Percentiles rank a stretch among this genome's conserved stretches.
These are phyloP conservation scores for Gymnobelideus leadbeateri DNA, from an alignment of 2,113 vertebrate genomes.

Conservation along the genomic window DNA sequence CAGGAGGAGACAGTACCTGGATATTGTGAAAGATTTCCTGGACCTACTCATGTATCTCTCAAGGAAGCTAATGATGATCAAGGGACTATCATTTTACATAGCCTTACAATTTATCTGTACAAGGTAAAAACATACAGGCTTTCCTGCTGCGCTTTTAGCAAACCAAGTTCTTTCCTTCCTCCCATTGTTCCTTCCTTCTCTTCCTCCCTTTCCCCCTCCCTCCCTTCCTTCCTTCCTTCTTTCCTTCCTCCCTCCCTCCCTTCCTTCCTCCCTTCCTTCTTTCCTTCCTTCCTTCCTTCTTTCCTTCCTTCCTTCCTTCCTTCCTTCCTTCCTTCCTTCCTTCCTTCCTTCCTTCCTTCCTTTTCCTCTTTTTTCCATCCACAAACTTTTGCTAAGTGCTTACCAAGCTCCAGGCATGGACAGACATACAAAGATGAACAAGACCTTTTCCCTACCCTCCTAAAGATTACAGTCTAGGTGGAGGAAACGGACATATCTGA, in stretches of 20 bases:
- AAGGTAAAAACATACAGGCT: not conserved
- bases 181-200: too few species aligned
- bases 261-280: too few species aligned
- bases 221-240: not conserved
- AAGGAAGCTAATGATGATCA: not conserved
- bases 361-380: not conserved
- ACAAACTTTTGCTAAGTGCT: not conserved
- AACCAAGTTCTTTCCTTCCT: not conserved
- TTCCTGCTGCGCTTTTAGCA: not conserved
- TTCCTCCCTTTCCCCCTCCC: not conserved
- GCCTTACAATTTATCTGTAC: not conserved
- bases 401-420: not conserved
- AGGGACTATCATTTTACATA: not conserved
- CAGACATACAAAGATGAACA: not conserved
- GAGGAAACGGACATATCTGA: not conserved
- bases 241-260: conserved; percentile 37
- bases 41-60: conserved; percentile 15
- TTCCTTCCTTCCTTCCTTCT: not conserved
- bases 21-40: not conserved
- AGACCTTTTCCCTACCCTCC: not conserved
- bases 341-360: too few species aligned
- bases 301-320: too few species aligned
- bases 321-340: too few species aligned
- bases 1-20: not conserved
- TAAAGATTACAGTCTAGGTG: not conserved